Conservation (phyloP, 2,113 vertebrate species). For the Lamprotornis superbus region DNA sequence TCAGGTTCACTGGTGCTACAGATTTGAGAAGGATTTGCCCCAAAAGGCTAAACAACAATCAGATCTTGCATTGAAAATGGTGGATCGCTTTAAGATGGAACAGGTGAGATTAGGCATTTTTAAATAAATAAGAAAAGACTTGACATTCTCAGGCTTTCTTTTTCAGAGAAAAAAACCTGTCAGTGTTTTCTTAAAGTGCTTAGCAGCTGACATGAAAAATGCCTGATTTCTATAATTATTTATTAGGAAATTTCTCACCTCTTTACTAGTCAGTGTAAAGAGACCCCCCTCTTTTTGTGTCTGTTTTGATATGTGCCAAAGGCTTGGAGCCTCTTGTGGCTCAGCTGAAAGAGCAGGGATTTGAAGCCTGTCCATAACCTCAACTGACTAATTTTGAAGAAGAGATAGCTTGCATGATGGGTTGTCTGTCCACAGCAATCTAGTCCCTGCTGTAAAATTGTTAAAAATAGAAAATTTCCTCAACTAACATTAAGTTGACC, state of each 20-base stretch:
- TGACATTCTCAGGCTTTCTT: neutral
- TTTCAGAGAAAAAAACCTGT: neutral
- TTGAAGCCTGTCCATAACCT: neutral
- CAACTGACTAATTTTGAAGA: neutral
- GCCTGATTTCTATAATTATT: neutral
- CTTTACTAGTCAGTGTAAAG: neutral
- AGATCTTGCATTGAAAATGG: neutral
- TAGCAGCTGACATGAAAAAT: neutral
- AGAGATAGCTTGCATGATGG: neutral
- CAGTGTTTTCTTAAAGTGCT: neutral
- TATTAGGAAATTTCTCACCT: neutral
- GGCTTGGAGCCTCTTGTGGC: neutral
- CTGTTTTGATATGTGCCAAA: neutral
- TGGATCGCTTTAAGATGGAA: neutral
- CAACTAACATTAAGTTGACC: neutral
- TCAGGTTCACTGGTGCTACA: neutral
- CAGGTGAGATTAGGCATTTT: neutral
- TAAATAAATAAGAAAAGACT: neutral
- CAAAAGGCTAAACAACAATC: neutral
- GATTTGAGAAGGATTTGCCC: neutral
- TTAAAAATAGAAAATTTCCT: neutral
- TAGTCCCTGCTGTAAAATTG: neutral
- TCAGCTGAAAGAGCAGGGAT: neutral
- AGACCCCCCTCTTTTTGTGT: neutral
- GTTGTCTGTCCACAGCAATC: neutral